Conservation (phyloP, 2,888 invertebrate species). For the Drosophila phalerata region DNA sequence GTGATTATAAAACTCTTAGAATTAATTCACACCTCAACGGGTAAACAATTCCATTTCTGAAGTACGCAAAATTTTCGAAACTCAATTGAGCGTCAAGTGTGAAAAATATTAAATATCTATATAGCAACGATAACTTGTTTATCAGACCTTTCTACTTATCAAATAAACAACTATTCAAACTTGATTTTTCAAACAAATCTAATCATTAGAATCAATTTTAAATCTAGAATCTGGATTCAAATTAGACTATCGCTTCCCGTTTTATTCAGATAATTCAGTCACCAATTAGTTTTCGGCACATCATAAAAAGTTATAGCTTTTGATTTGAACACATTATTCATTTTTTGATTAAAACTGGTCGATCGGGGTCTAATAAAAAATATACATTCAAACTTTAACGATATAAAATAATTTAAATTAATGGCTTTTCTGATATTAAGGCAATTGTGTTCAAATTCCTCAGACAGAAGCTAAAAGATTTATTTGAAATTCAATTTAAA, state of each 20-base stretch:
- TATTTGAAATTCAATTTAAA: slow-evolving; percentile 43
- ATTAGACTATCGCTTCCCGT: slow-evolving; percentile 32
- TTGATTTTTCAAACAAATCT: not conserved
- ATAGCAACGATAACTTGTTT: not conserved
- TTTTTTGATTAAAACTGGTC: slow-evolving; percentile 41
- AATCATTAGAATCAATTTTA: not conserved
- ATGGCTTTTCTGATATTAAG: slow-evolving; percentile 31
- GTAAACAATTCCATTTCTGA: slow-evolving; percentile 11
- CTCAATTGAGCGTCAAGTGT: slow-evolving; percentile 30
- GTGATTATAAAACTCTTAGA: slow-evolving; percentile 8
- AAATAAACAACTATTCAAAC: slow-evolving; percentile 1
- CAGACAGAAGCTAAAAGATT: slow-evolving; percentile 56
- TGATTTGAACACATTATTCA: slow-evolving; percentile 53
- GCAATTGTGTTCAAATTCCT: slow-evolving; percentile 36
- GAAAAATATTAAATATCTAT: slow-evolving; percentile 19
- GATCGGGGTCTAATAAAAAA: slow-evolving; percentile 40
- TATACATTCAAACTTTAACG: slow-evolving; percentile 42
- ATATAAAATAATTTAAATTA: slow-evolving; percentile 40
- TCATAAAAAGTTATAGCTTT: slow-evolving; percentile 57
- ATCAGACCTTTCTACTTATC: not conserved
- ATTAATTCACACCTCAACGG: slow-evolving; percentile 33
- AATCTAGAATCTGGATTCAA: slow-evolving; percentile 4
- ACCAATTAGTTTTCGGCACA: slow-evolving; percentile 75
- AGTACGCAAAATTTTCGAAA: slow-evolving; percentile 7
- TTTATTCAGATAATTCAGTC: slow-evolving; percentile 30